These are phyloP conservation scores for Rhagonycha lutea DNA, from an alignment of 2,888 invertebrate species.

Conservation along the genomic window DNA sequence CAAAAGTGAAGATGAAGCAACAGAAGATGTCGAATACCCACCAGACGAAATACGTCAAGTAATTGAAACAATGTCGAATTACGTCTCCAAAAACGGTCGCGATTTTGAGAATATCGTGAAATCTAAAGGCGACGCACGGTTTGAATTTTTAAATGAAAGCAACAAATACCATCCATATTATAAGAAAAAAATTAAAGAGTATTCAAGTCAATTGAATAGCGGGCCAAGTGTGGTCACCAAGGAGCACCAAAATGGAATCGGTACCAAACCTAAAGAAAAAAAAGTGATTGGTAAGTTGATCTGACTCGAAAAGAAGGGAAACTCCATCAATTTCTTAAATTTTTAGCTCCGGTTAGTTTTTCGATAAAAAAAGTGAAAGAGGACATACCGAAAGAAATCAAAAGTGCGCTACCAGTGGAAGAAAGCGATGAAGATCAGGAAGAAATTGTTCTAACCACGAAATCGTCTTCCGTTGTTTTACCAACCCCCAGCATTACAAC, in stretches of 20 bases:
- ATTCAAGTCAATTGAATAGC: slow-evolving; percentile 41
- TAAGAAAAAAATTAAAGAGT: slow-evolving; percentile 64
- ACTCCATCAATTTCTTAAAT: slow-evolving; percentile 11
- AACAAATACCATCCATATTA: slow-evolving; percentile 86
- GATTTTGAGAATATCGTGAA: slow-evolving; percentile 89
- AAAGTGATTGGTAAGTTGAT: slow-evolving; percentile 49
- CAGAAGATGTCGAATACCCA: slow-evolving; percentile 59
- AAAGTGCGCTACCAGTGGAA: slow-evolving; percentile 77
- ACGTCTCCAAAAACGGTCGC: slow-evolving; percentile 93
- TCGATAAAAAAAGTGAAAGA: slow-evolving; percentile 83
- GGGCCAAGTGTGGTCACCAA: background rate
- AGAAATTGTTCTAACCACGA: slow-evolving; percentile 1
- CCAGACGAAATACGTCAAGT: slow-evolving; percentile 83
- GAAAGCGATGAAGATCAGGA: slow-evolving; percentile 72
- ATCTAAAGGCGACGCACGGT: slow-evolving; percentile 82
- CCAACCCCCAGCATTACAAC: background rate
- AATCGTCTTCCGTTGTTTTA: slow-evolving; percentile 1
- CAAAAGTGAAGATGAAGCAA: slow-evolving; percentile 33
- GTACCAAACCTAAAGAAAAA: slow-evolving; percentile 44
- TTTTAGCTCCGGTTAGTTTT: slow-evolving; percentile 76
- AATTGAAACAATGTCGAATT: slow-evolving; percentile 95
- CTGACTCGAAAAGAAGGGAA: background rate
- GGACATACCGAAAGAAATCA: slow-evolving; percentile 55
- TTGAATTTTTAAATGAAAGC: slow-evolving; percentile 80
- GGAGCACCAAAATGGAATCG: slow-evolving; percentile 26